A percentile compares a stretch with the other conserved stretches of the same genome.
Evolutionary conservation across 2,888 invertebrate genomes (phyloP).

Genomic region (Caenorhabditis doughertyi): DNA sequence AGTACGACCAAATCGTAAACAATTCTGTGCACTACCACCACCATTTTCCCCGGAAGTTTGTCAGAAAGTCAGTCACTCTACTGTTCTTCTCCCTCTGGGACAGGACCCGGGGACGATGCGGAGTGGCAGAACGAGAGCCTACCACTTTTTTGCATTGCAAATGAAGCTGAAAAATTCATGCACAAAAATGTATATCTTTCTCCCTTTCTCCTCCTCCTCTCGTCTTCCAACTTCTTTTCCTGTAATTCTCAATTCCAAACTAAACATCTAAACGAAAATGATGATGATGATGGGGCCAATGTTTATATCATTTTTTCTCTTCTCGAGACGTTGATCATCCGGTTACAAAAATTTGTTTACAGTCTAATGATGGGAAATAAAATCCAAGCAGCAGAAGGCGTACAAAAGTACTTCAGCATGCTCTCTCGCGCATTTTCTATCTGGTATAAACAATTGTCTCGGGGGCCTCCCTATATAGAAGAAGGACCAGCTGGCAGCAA

Average conservation of each 20-base stretch:
- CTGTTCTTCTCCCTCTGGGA: constrained; percentile 59
- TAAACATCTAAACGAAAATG: not conserved
- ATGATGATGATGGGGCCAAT: constrained; percentile 8
- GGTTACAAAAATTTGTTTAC: constrained; percentile 61
- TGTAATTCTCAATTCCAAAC: constrained; percentile 47
- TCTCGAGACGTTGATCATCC: constrained; percentile 16
- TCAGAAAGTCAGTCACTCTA: constrained; percentile 24
- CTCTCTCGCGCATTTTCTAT: constrained; percentile 47
- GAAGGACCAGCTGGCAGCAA: constrained; percentile 52
- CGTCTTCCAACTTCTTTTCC: constrained; percentile 13
- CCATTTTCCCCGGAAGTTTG: constrained; percentile 44
- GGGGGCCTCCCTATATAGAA: constrained; percentile 5
- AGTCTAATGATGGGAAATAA: constrained; percentile 35
- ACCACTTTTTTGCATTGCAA: constrained; percentile 64
- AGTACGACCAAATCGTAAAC: constrained; percentile 38
- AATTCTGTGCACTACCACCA: constrained; percentile 19
- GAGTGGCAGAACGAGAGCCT: constrained; percentile 18
- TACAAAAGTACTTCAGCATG: constrained; percentile 54
- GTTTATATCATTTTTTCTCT: constrained; percentile 34
- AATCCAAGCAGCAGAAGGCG: constrained; percentile 34
- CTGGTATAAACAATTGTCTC: constrained; percentile 58
- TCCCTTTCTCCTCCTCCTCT: not conserved
- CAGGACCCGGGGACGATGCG: constrained; percentile 18
- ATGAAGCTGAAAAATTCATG: constrained; percentile 63
- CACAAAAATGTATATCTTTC: constrained; percentile 64